Evolutionary conservation across 2,113 vertebrate genomes (phyloP).

Genomic region (Oryzias celebensis): DNA sequence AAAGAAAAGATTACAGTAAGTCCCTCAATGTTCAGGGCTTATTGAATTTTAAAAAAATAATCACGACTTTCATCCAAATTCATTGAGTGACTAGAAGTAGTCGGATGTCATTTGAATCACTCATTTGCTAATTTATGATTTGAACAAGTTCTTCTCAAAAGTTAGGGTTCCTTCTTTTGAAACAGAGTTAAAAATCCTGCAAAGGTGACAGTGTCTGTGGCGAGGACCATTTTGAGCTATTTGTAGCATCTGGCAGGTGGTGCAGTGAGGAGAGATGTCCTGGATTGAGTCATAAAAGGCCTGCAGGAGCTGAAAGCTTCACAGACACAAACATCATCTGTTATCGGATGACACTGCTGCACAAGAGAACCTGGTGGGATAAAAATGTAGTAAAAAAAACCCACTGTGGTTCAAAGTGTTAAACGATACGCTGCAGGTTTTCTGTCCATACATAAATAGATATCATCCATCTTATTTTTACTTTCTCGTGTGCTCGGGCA

Average conservation of each 20-base stretch:
- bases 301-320: constrained; percentile 10
- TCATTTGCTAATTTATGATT: constrained; percentile 15
- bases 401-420: no score
- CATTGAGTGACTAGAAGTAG: constrained; percentile 10
- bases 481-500: no score
- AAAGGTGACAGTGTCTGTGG: background rate
- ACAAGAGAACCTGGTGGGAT: background rate
- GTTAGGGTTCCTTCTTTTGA: background rate
- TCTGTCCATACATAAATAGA: no score
- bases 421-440: no score
- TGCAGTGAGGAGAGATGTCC: constrained; percentile 25
- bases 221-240: constrained; percentile 4
- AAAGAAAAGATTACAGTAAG: background rate
- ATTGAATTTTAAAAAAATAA: constrained; percentile 26
- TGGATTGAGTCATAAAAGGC: constrained; percentile 29
- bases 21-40: constrained; percentile 37
- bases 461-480: no score
- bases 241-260: constrained; percentile 11
- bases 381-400: background rate
- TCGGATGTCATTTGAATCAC: constrained; percentile 6
- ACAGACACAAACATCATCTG: constrained; percentile 19
- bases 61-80: constrained; percentile 29
- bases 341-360: constrained; percentile 14
- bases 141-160: background rate
- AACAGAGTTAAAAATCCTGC: background rate